Percentiles rank a stretch among this genome's conserved stretches.
Evolutionary conservation across 2,113 vertebrate species (phyloP).

Genomic region (Brachionichthys hirsutus): DNA sequence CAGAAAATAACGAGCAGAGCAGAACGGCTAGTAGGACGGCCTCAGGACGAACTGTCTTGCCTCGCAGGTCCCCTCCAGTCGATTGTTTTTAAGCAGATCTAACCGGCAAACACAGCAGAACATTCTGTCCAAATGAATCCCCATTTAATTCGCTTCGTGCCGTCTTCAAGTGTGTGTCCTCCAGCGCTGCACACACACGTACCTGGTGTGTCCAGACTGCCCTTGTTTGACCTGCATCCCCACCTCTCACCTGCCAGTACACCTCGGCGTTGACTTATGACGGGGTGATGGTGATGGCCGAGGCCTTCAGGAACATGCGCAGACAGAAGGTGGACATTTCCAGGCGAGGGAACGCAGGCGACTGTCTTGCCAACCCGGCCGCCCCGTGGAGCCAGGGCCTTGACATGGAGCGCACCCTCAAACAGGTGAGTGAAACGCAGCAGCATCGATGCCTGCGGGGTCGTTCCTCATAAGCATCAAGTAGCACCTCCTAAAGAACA

Average conservation of each 20-base stretch:
- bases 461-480: too few relatives aligned
- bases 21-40: slow-evolving; percentile 13
- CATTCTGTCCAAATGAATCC: slow-evolving; percentile 52
- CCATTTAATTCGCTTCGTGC: slow-evolving; percentile 49
- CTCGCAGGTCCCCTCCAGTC: slow-evolving; percentile 14
- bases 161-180: slow-evolving; percentile 13
- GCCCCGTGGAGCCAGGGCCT: slow-evolving; percentile 97
- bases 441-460: too few relatives aligned
- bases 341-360: slow-evolving; percentile 93
- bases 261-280: slow-evolving; percentile 97
- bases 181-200: slow-evolving; percentile 1
- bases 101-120: slow-evolving; percentile 36
- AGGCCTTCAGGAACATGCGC: slow-evolving; percentile 95
- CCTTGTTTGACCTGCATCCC: neutral
- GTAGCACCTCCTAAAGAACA: too few relatives aligned
- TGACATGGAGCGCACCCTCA: slow-evolving; percentile 67
- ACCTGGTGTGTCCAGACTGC: neutral
- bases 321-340: slow-evolving; percentile 97
- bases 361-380: slow-evolving; percentile 96
- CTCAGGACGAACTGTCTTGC: neutral
- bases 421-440: slow-evolving; percentile 56
- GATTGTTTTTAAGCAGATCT: slow-evolving; percentile 32
- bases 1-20: slow-evolving; percentile 48
- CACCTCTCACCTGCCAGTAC: slow-evolving; percentile 79
- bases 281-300: slow-evolving; percentile 98